A percentile compares a stretch with the other conserved stretches of the same genome.
These are phyloP conservation scores for Anthonomus grandis DNA, from an alignment of 1,140 invertebrate genomes.

Conservation along the genomic window DNA sequence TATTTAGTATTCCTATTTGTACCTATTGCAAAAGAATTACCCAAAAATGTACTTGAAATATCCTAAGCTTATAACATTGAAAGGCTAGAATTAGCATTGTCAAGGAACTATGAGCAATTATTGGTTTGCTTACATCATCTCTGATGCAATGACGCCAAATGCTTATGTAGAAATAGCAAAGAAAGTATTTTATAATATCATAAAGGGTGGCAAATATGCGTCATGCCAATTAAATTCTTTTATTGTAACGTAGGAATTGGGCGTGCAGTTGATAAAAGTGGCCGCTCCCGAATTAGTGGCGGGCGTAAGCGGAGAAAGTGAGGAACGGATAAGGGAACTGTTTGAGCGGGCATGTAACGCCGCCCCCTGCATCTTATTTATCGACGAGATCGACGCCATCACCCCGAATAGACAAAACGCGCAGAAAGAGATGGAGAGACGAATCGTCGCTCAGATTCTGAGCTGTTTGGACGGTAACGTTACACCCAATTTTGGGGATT, in stretches of 20 bases:
- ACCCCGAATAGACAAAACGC: slow-evolving; percentile 82
- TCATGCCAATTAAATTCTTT: slow-evolving; percentile 23
- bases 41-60: no score
- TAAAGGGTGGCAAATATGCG: no score
- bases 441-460: slow-evolving; percentile 91
- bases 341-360: slow-evolving; percentile 77
- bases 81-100: no score
- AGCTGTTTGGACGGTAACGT: slow-evolving; percentile 82
- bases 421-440: slow-evolving; percentile 90
- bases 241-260: slow-evolving; percentile 60
- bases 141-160: no score
- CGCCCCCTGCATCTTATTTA: slow-evolving; percentile 85
- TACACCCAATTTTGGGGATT: no score
- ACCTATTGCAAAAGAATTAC: no score
- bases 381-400: slow-evolving; percentile 93
- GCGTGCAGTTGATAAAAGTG: slow-evolving; percentile 78
- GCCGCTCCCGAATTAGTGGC: slow-evolving; percentile 88
- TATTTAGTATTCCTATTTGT: no score
- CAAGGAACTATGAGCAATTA: no score
- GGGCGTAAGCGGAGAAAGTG: slow-evolving; percentile 92
- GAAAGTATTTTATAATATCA: no score
- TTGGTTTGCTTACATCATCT: no score
- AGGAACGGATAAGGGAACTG: slow-evolving; percentile 85
- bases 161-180: no score
- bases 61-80: no score